Evolutionary conservation across 2,888 invertebrate species (phyloP), one percentile per base, ranked within the genome.

Genomic region (Orchesellides sinensis): DNA sequence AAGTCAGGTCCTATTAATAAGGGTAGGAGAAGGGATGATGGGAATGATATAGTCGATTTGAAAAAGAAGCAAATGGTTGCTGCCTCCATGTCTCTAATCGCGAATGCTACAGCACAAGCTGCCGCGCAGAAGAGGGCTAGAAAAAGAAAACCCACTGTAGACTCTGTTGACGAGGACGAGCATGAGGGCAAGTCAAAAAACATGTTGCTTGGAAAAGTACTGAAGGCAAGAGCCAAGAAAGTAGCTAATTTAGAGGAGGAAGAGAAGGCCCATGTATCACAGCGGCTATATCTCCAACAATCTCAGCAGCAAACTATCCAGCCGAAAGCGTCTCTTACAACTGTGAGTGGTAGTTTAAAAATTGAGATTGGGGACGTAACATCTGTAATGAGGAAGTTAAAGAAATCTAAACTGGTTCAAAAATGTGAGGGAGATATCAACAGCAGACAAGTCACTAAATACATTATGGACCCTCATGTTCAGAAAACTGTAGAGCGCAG

Each of bases 121-220:
- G 63, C 81, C n/a, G 81, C 74, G 10, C 83, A 84, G 5, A 84
- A 79, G 32, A 82, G 83, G 49, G 86, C 84, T 40, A 72, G 87
- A 61, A 88, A 87, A 65, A 45, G 87, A 6, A 87, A 87, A 17
- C 83, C 83, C 1, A 88, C 87, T 0, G 52, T 87, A 2, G 88
- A 87, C 66, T 87, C 86, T 69, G 84, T 86, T 29, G 86, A 87
- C 19, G 87, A 86, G 17, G 85, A 81, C 17, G 87, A 87, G 10
- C 83, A 84, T 8, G 87, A 85, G 52, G 88, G 86, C n/a, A 89
- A 89, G 25, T 83, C 86, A 21, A 89, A 89, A 63, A 86, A 85
- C 23, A 87, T 88, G 83, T 87, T 89, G 45, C 54, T 88, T 2
- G 88, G 88, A n/a, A 86, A 86, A 69, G 87, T 88, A n/a, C 75